Percentiles rank a stretch among this genome's conserved stretches.
phyloP scores from a whole-genome alignment of 2,888 invertebrate genomes.

The Meghimatium bilineatum region DNA sequence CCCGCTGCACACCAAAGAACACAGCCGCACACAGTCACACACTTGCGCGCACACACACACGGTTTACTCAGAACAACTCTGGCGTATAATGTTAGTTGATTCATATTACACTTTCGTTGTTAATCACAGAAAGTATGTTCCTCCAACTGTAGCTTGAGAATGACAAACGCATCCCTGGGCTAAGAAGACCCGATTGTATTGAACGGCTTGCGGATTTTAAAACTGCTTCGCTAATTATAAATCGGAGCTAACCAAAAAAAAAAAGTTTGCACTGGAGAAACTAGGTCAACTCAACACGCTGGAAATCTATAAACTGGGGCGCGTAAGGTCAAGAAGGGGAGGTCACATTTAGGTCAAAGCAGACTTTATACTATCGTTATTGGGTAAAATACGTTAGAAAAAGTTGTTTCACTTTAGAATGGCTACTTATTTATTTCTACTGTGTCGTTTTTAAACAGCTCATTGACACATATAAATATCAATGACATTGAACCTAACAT shows the following conservation, averaged over 20 bases:
- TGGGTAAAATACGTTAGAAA: background rate
- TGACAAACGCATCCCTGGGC: background rate
- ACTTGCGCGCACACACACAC: background rate
- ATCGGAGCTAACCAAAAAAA: background rate
- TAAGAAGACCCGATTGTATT: background rate
- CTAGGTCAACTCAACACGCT: conserved; percentile 45
- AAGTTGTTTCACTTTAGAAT: background rate
- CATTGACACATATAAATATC: too few species aligned
- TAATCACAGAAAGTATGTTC: background rate
- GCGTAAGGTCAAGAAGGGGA: conserved; percentile 39
- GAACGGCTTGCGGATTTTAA: conserved; percentile 1
- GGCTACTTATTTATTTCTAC: too few species aligned
- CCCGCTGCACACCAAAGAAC: conserved; percentile 25
- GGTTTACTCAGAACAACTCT: background rate
- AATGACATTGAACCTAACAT: too few species aligned
- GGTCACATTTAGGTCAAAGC: conserved; percentile 44
- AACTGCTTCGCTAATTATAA: conserved; percentile 12
- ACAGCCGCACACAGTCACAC: background rate
- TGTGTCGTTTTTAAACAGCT: too few species aligned
- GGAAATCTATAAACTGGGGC: conserved; percentile 40
- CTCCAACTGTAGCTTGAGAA: background rate
- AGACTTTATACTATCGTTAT: background rate
- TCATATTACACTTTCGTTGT: background rate
- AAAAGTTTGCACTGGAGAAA: conserved; percentile 16
- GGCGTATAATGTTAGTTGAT: too few species aligned